Base-by-base conservation (phyloP, 2,888 invertebrate genomes). In the Phymatocera aterrima region DNA sequence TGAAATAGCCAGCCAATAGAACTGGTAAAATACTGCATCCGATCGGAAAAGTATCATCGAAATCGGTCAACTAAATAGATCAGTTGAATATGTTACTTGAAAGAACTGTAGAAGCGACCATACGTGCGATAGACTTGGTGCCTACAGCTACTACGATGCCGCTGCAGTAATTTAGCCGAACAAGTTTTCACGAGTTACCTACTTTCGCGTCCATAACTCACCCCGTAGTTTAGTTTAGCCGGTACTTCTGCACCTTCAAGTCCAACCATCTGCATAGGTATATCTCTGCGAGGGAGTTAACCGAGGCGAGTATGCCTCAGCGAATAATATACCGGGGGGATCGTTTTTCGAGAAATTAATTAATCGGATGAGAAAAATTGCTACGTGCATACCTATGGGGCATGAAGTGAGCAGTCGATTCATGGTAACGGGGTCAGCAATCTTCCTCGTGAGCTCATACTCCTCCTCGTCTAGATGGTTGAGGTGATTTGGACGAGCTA, bases 141-240 rank as follows among this genome's bases (percentile, higher is more conserved):
- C 31, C 6, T 18, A 37, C 18, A 37, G n/a, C 1, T 31, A 31
- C 60, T 31, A 34, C 31, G 60, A 31, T 51, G n/a, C 28, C 60
- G 12, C 15, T 64, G 3, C 37, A 64, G 64, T 64, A 64, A 64
- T 64, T 64, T 64, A 37, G 64, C 34, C 61, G 37, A 61, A 21
- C 18, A 61, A 61, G 31, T 18, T 61, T 61, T 61, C 57, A 12
- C 57, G 31, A 34, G 18, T 61, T 37, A 34, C n/a, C 8, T 10
- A n/a, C 10, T 43, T 43, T 43, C 43, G 28, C 18, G 57, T 21
- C 57, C 57, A 57, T 57, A 57, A 57, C 57, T 57, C 57, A 57
- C 24, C 57, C 18, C 12, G 57, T 21, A 57, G 57, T 57, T 57
- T 24, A 57, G 57, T 57, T 21, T n/a, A n/a, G n/a, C n/a, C n/a